Conservation (phyloP, 1,140 invertebrate genomes). For the Drosophila bocqueti region DNA sequence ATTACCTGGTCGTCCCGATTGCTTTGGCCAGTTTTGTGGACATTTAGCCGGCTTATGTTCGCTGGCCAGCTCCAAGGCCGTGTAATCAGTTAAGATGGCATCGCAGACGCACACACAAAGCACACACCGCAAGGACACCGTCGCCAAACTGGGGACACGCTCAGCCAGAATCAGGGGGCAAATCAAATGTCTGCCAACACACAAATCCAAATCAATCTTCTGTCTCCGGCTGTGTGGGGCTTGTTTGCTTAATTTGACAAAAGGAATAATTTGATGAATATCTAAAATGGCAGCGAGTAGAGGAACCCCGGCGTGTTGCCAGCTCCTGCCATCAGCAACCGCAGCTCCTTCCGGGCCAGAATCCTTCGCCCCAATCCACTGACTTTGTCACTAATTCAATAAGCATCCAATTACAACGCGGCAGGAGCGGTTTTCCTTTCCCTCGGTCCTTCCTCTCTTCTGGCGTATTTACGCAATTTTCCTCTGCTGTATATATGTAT, state of each 20-base stretch:
- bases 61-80: slow-evolving; percentile 18
- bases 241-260: slow-evolving; percentile 84
- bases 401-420: slow-evolving; percentile 81
- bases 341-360: slow-evolving; percentile 6
- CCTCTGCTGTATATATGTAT: slow-evolving; percentile 52
- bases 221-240: slow-evolving; percentile 32
- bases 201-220: slow-evolving; percentile 76
- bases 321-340: neutral
- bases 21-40: slow-evolving; percentile 51
- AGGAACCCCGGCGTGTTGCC: slow-evolving; percentile 50
- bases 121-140: slow-evolving; percentile 5
- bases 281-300: slow-evolving; percentile 70
- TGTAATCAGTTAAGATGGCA: slow-evolving; percentile 58
- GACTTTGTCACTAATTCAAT: slow-evolving; percentile 79
- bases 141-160: slow-evolving; percentile 4
- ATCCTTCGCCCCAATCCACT: slow-evolving; percentile 28
- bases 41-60: slow-evolving; percentile 47
- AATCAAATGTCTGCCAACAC: slow-evolving; percentile 57
- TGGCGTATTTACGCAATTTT: slow-evolving; percentile 50
- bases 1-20: slow-evolving; percentile 29
- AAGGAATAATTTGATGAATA: slow-evolving; percentile 82
- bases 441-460: neutral
- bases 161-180: slow-evolving; percentile 41
- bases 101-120: slow-evolving; percentile 17
- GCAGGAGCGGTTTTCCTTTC: slow-evolving; percentile 35